phyloP scores from a whole-genome alignment of 2,797 vertebrate species.

The Gallinago nigripennis region DNA sequence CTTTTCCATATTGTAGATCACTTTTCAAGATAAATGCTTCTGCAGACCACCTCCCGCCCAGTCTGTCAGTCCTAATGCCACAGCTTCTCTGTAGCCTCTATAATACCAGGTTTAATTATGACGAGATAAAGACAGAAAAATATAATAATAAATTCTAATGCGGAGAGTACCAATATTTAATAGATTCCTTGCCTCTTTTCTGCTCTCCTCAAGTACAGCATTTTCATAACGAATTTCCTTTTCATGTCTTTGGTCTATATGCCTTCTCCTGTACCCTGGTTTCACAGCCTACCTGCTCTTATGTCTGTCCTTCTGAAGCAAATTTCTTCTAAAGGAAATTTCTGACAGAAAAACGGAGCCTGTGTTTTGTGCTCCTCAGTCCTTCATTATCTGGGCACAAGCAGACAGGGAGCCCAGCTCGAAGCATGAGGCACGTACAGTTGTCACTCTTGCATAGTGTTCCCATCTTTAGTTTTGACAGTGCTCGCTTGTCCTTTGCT shows the following conservation, averaged over 20 bases:
- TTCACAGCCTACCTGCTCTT: slow-evolving; percentile 8
- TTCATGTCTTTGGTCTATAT: background rate
- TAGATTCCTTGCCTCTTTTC: slow-evolving; percentile 21
- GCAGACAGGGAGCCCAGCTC: background rate
- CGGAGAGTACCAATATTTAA: background rate
- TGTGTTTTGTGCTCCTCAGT: background rate
- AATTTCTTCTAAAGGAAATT: slow-evolving; percentile 4
- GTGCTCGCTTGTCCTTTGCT: background rate
- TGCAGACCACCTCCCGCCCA: slow-evolving; percentile 49
- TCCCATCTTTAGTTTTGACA: background rate
- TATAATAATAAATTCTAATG: background rate
- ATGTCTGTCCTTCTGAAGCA: background rate
- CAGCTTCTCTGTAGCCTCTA: background rate
- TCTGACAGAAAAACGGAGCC: background rate
- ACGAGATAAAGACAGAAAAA: background rate
- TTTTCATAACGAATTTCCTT: slow-evolving; percentile 11
- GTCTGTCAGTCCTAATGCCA: slow-evolving; percentile 15
- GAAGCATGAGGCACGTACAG: fast-evolving
- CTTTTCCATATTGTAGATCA: slow-evolving; percentile 57
- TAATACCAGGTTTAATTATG: background rate
- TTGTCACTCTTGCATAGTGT: background rate
- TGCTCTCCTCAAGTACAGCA: background rate
- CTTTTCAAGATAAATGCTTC: slow-evolving; percentile 61
- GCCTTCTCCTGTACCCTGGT: background rate
- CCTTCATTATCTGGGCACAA: background rate